These are phyloP conservation scores for Acrocephalus scirpaceus DNA, from an alignment of 2,797 vertebrate species.

Conservation along the genomic window DNA sequence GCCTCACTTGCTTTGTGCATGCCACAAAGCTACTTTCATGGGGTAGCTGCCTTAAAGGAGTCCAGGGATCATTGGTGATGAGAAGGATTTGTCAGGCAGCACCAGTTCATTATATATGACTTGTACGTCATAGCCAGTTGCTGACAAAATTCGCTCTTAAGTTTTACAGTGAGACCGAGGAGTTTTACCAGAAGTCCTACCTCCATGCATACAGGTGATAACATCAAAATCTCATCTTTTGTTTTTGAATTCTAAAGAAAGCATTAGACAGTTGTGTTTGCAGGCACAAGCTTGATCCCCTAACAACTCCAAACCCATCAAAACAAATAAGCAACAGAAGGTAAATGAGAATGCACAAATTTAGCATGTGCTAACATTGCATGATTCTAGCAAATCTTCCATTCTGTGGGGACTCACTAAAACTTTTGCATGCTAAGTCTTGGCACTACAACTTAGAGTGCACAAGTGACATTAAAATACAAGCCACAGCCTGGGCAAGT, in stretches of 20 bases:
- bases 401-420: background rate
- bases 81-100: background rate
- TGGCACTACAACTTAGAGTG: background rate
- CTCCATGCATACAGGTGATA: background rate
- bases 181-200: background rate
- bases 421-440: background rate
- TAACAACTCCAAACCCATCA: background rate
- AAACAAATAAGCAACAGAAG: slow-evolving; percentile 30
- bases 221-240: background rate
- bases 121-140: background rate
- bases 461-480: background rate
- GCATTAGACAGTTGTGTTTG: background rate
- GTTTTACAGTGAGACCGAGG: background rate
- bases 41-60: background rate
- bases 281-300: background rate
- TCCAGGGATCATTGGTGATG: background rate
- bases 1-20: background rate
- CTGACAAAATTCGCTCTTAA: background rate
- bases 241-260: background rate
- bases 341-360: slow-evolving; percentile 4
- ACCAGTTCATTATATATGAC: background rate
- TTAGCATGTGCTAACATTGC: background rate
- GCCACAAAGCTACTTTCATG: background rate
- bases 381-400: background rate
- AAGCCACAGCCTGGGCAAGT: background rate